Evolutionary conservation across 2,888 invertebrate species (phyloP).

Genomic region (Andrena fulva): DNA sequence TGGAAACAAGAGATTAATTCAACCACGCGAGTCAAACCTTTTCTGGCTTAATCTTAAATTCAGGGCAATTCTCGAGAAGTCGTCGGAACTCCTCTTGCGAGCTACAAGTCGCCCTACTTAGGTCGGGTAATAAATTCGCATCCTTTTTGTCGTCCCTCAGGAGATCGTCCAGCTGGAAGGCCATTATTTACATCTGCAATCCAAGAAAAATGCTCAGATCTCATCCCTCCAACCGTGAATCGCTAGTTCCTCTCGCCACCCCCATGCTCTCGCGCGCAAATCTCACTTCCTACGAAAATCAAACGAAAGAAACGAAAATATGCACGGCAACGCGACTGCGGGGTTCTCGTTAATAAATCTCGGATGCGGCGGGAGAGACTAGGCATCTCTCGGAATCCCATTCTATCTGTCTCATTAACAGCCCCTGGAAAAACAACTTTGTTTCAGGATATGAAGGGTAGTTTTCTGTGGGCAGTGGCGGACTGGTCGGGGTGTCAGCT

Average conservation of each 20-base stretch:
- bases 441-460: neutral
- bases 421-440: conserved; percentile 79
- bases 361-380: conserved; percentile 78
- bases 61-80: conserved; percentile 94
- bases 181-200: conserved; percentile 83
- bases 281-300: conserved; percentile 65
- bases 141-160: conserved; percentile 92
- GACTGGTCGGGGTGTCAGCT: no score
- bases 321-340: conserved; percentile 38
- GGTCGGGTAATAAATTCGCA: conserved; percentile 92
- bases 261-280: conserved; percentile 44
- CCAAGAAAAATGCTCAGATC: conserved; percentile 56
- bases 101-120: conserved; percentile 92
- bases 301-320: conserved; percentile 66
- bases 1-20: neutral
- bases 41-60: conserved; percentile 95
- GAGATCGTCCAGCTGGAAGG: conserved; percentile 93
- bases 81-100: conserved; percentile 93
- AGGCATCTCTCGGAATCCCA: conserved; percentile 85
- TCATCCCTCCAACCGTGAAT: conserved; percentile 20
- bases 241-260: conserved; percentile 53
- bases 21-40: conserved; percentile 86
- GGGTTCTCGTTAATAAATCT: conserved; percentile 74
- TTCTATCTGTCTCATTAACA: conserved; percentile 86
- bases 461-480: no score